Base-by-base conservation (phyloP, 2,888 invertebrate genomes). In the Tinea pellionella region DNA sequence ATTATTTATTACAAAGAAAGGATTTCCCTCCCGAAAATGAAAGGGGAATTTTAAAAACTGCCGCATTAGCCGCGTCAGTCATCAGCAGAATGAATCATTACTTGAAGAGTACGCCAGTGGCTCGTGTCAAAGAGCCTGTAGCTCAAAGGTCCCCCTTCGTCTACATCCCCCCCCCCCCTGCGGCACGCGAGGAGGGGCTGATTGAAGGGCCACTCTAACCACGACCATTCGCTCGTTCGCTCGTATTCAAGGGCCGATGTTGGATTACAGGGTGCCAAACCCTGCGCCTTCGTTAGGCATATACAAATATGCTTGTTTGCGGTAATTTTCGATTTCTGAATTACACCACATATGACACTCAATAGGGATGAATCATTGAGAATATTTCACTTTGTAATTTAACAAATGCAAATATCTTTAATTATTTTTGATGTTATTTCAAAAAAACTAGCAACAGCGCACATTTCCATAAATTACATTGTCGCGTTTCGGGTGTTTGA, bases 61-160 rank as follows among this genome's bases (percentile, higher is more conserved):
- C 65, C 75, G 83, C 78, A 86, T 85, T 86, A 86, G 85, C 84
- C 72, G 81, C 78, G 83, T 82, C 82, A 84, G 78, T 85, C 84
- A 84, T 84, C 86, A 84, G 81, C 75, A 84, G 85, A 86, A 85
- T 86, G 85, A 85, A 86, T 86, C 86, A 86, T 87, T 87, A 87
- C 84, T 86, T 87, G 85, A 86, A 86, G 86, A 85, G 86, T 80
- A 76, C 83, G 82, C 75, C 81, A 83, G 85, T 84, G 81, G 83
- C 82, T 84, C 82, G 86, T 84, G 85, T 85, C 85, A 85, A 87
- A 86, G 85, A 82, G 85, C 77, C 74, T 78, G 78, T 73, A 81
- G 84, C 83, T 84, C 81, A 82, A 83, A 84, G 78, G 84, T 82
- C 79, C 85, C 82, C 81, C 70, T 80, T 65, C 66, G 65, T 67